Evolutionary conservation across 2,888 invertebrate genomes (phyloP), one percentile per base, ranked within the genome.

Genomic region (Polia nebulosa): DNA sequence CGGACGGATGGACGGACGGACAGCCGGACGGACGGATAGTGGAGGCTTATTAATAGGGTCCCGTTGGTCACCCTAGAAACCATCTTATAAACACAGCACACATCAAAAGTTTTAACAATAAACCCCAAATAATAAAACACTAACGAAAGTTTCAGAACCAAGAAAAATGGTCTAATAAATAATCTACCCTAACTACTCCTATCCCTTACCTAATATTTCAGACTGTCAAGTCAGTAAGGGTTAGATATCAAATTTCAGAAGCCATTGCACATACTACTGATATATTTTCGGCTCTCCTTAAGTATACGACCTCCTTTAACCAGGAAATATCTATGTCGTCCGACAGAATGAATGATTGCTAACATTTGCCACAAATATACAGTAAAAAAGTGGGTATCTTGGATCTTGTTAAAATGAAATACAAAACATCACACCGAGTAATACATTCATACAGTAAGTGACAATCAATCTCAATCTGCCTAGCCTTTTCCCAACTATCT

Each of bases 161-260:
- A 41, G 20, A 55, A 13, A 41, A 22, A 8, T 17, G 8, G 7
- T 3, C 36, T 27, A 36, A 4, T 7, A 29, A 27, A 29, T 6
- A n/a, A 1, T 11, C 1, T 8, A 1, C 4, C 11, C 25, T 15
- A 34, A 62, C 25, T 11, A 27, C n/a, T 9, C 13, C 6, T 22
- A 29, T n/a, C 27, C 34, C 13, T 63, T 34, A 32, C 5, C 4
- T 32, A 32, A 32, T 6, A 32, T 32, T 8, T n/a, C 17, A 17
- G 39, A 17, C 7, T 2, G n/a, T 3, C 17, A n/a, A 9, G 8
- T 29, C 27, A 45, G 17, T 32, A 29, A 9, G 20, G 27, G 27
- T 15, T 7, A 13, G 0, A 27, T 72, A 70, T 72, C 39, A 32
- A 27, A 11, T 53, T 72, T n/a, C 34, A 9, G 29, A 61, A n/a